Evolutionary conservation across 2,888 invertebrate genomes (phyloP).

Genomic region (Erynnis tages): DNA sequence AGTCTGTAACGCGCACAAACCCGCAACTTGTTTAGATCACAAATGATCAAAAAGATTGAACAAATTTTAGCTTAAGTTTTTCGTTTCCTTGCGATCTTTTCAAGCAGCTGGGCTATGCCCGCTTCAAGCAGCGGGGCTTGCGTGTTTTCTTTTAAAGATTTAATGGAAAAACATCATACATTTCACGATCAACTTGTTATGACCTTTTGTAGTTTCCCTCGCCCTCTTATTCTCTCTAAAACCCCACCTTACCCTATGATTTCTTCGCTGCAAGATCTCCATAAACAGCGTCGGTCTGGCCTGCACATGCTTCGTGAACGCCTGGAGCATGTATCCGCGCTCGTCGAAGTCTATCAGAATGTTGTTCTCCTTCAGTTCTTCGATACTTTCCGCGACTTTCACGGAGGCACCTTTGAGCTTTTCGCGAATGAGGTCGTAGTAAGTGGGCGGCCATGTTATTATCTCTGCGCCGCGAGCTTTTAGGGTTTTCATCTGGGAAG

Average conservation of each 20-base stretch:
- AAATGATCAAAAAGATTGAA: too few relatives aligned
- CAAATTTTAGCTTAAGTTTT: too few relatives aligned
- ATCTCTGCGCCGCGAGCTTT: conserved; percentile 93
- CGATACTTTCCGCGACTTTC: conserved; percentile 88
- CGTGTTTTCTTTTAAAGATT: too few relatives aligned
- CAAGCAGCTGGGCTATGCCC: too few relatives aligned
- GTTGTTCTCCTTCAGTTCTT: conserved; percentile 89
- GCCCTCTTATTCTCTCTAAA: background rate
- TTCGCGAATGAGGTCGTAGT: conserved; percentile 91
- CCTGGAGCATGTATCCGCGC: conserved; percentile 97
- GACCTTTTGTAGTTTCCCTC: too few relatives aligned
- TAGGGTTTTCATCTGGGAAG: conserved; percentile 84
- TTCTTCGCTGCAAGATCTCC: conserved; percentile 96
- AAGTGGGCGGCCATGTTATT: conserved; percentile 92
- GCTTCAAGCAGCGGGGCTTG: too few relatives aligned
- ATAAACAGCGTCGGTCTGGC: conserved; percentile 97
- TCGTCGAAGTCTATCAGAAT: conserved; percentile 99
- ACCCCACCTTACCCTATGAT: conserved; percentile 88
- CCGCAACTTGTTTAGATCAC: too few relatives aligned
- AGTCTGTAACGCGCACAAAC: too few relatives aligned
- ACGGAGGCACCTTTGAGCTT: conserved; percentile 88
- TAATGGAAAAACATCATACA: too few relatives aligned
- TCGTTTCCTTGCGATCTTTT: too few relatives aligned
- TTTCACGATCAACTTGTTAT: too few relatives aligned
- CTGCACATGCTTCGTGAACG: conserved; percentile 97